These are phyloP conservation scores for Ligdia adustata DNA, from an alignment of 2,888 invertebrate genomes.

Conservation along the genomic window DNA sequence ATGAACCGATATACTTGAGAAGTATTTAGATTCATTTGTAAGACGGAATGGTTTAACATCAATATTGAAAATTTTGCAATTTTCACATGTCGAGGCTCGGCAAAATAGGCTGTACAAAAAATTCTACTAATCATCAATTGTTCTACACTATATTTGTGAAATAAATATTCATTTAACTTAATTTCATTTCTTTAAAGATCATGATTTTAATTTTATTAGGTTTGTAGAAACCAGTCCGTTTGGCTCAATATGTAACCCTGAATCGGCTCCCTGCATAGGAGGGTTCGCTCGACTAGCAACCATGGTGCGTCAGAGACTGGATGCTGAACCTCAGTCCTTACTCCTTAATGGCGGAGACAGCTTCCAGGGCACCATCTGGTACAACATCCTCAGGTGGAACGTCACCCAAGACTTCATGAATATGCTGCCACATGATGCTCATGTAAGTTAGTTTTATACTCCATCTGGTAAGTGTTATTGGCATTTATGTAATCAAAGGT, in stretches of 20 bases:
- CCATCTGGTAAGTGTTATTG: too few relatives aligned
- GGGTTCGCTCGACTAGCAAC: constrained; percentile 88
- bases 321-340: constrained; percentile 84
- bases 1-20: too few relatives aligned
- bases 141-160: too few relatives aligned
- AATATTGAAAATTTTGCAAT: too few relatives aligned
- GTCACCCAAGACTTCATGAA: constrained; percentile 91
- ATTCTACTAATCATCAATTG: too few relatives aligned
- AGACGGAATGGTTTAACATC: too few relatives aligned
- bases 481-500: too few relatives aligned
- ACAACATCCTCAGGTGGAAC: constrained; percentile 89
- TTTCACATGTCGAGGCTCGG: too few relatives aligned
- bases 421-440: constrained; percentile 89
- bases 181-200: not conserved
- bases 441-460: constrained; percentile 77
- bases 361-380: constrained; percentile 91
- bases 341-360: constrained; percentile 88
- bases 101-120: too few relatives aligned
- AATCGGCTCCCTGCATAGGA: constrained; percentile 84
- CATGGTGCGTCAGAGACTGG: constrained; percentile 69
- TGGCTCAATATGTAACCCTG: constrained; percentile 82
- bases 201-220: constrained; percentile 55
- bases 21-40: too few relatives aligned
- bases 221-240: constrained; percentile 84
- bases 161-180: too few relatives aligned